Base-by-base conservation (phyloP, 2,113 vertebrate genomes). In the Macheiramphus alcinus region DNA sequence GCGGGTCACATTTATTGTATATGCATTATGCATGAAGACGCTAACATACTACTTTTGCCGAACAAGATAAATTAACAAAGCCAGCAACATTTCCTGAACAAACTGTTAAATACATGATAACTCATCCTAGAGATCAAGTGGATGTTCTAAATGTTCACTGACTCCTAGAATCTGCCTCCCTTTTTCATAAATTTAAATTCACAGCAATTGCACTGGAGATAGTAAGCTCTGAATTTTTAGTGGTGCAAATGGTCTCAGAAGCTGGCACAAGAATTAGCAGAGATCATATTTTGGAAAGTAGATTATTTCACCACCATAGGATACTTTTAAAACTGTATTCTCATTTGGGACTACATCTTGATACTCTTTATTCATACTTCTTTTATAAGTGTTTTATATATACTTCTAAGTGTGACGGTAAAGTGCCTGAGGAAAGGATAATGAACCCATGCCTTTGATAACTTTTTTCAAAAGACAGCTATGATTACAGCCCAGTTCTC, bases 31-130 rank as follows among this genome's bases (percentile, higher is more conserved):
- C 72, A 91, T 67, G 72, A 94, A 79, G 80, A 86, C 43, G 73
- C 40, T 85, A 84, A 89, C 80, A 84, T 91, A 92, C 67, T 68
- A 62, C 70, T 86, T 78, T 42, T 76, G 74, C 63, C 0, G 0
- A 90, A 70, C 53, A 71, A 84, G 61, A 95, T 63, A 80, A 85
- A 94, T 88, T 90, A 94, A 85, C 23, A 90, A 85, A 95, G 78
- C 58, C 87, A 86, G 68, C 59, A 82, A 90, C 76, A 86, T 86
- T 96, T 97, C 93, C 91, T 95, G 81, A 84, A 91, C 78, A 87
- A 96, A 96, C 87, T 79, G 78, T 68, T 84, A 96, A 82, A 90
- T 79, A 80, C 19, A 61, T 0, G 2, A 52, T 65, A 95, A 93
- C 74, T 94, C 78, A 34, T 73, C 48, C 74, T 72, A 68, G 55